Percentiles rank a stretch among this genome's conserved stretches.
phyloP scores from a whole-genome alignment of 1,140 invertebrate genomes.

The Brevipalpus yothersi region DNA sequence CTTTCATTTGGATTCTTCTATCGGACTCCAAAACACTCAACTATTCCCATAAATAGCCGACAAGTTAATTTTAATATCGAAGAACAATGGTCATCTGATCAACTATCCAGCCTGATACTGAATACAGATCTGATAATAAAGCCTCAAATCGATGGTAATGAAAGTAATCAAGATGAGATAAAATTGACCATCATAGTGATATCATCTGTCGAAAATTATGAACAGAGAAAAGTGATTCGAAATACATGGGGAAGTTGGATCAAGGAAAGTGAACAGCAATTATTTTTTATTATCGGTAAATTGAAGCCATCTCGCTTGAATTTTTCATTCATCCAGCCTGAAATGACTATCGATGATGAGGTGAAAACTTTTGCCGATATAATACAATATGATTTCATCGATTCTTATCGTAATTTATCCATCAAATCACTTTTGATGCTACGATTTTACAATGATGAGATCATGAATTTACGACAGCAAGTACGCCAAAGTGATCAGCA shows the following conservation, averaged over 20 bases:
- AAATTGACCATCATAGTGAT: background rate
- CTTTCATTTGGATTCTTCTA: too few species aligned
- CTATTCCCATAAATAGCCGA: too few species aligned
- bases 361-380: conserved; percentile 42
- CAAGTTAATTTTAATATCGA: too few species aligned
- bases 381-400: conserved; percentile 49
- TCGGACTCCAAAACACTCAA: too few species aligned
- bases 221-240: conserved; percentile 34
- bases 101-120: too few species aligned
- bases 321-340: background rate
- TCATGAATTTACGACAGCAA: background rate
- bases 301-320: background rate
- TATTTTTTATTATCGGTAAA: background rate
- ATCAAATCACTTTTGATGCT: conserved; percentile 47
- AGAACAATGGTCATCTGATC: too few species aligned
- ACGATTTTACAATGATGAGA: conserved; percentile 1
- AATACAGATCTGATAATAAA: too few species aligned
- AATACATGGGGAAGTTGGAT: conserved; percentile 39
- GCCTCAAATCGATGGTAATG: too few species aligned
- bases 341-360: conserved; percentile 24
- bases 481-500: background rate
- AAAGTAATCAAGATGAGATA: too few species aligned
- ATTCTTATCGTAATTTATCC: conserved; percentile 73
- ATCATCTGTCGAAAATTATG: background rate
- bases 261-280: background rate